A percentile compares a stretch with the other conserved stretches of the same genome.
Conservation (phyloP, 2,797 vertebrate species). For the Chanos chanos region DNA sequence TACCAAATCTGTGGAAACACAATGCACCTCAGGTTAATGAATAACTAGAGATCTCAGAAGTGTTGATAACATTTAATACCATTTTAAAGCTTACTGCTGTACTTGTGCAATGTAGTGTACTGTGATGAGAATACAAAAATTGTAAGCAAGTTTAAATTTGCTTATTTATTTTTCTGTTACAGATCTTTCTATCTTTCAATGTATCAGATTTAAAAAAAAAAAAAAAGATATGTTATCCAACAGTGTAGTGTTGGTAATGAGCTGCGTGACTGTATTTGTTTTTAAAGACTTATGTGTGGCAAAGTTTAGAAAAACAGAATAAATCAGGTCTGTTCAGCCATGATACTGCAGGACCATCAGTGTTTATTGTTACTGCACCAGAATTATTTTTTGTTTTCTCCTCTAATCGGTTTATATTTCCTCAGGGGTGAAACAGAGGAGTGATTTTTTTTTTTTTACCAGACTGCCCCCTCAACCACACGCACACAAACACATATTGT, state of each 20-base stretch:
- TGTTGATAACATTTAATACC: too few relatives aligned
- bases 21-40: too few relatives aligned
- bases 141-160: too few relatives aligned
- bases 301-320: constrained; percentile 56
- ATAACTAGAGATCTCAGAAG: too few relatives aligned
- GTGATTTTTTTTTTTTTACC: constrained; percentile 55
- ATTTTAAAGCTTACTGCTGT: too few relatives aligned
- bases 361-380: constrained; percentile 61
- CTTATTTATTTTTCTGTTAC: too few relatives aligned
- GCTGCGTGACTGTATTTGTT: constrained; percentile 52
- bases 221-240: neutral
- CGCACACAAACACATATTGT: constrained; percentile 27
- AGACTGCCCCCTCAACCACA: constrained; percentile 35
- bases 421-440: constrained; percentile 47
- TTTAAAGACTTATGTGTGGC: constrained; percentile 36
- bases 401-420: constrained; percentile 61
- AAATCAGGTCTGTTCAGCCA: constrained; percentile 50
- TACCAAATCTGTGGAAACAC: too few relatives aligned
- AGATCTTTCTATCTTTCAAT: neutral
- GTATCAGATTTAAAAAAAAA: neutral
- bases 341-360: constrained; percentile 40
- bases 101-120: too few relatives aligned
- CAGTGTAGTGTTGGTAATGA: constrained; percentile 18
- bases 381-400: constrained; percentile 44
- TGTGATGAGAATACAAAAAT: too few relatives aligned